Evolutionary conservation across 2,888 invertebrate genomes (phyloP), one percentile per base, ranked within the genome.

Genomic region (Horisme vitalbata): DNA sequence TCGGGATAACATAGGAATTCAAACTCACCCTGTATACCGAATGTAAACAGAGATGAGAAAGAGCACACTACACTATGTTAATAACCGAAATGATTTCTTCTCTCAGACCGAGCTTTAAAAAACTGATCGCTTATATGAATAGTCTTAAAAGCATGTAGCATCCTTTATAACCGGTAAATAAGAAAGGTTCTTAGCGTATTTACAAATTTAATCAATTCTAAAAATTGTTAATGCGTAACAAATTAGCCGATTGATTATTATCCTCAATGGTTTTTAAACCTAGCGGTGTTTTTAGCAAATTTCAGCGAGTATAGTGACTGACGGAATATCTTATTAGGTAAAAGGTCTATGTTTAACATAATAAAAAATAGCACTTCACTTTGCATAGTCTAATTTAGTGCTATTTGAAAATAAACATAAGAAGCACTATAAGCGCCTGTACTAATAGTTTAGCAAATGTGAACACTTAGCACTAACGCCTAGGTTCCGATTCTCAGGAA

Each of bases 231-330:
- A 18, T 18, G 21, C 20, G 9, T 14, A 32, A 34, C 2, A 34
- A 43, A 12, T 30, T 35, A 55, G 20, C 46, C 41, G 11, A 52
- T 37, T 38, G 35, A 44, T 38, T 36, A 26, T 21, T 31, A 14
- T 45, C 34, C 21, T 38, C 27, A 31, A 47, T 48, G 34, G 45
- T 53, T 21, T 45, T 51, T 33, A 36, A 49, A 32, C 35, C 39
- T 45, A 49, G 31, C 38, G 23, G 39, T 44, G 44, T 35, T 26
- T n/a, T 39, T 33, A 38, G 31, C 21, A 18, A 32, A 27, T 24
- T 38, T 37, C 32, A 34, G 43, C 53, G 30, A 39, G 36, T 24
- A 11, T 27, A 32, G 43, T 41, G 45, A 31, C 20, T 18, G 30
- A 41, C 12, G 41, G 27, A 45, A 45, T 37, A 48, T 47, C 45